These are phyloP conservation scores for Actias luna DNA, from an alignment of 2,888 invertebrate genomes.

Conservation along the genomic window DNA sequence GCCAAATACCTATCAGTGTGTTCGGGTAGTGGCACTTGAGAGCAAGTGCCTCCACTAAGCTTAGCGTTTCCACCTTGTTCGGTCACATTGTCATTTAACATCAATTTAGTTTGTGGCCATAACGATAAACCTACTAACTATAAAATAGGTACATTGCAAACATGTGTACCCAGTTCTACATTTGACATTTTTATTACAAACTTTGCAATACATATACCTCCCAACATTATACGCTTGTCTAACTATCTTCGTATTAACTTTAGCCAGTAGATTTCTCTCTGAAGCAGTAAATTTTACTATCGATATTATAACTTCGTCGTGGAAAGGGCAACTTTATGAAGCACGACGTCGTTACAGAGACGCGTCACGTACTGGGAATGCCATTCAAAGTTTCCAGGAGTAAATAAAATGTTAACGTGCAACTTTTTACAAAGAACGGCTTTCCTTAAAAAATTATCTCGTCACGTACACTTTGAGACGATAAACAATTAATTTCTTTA, in stretches of 20 bases:
- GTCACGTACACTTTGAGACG: slow-evolving; percentile 44
- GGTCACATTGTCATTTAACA: no score
- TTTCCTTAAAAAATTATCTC: slow-evolving; percentile 37
- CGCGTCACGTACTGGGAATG: slow-evolving; percentile 26
- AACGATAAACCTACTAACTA: no score
- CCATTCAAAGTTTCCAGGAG: slow-evolving; percentile 31
- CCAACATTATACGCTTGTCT: neutral
- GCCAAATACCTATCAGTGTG: no score
- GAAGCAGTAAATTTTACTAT: slow-evolving; percentile 2
- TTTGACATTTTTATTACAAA: no score
- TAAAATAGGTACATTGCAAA: no score
- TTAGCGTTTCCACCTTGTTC: no score
- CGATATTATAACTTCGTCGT: slow-evolving; percentile 6
- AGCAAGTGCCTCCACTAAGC: no score
- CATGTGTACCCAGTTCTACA: no score
- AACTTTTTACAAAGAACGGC: slow-evolving; percentile 25
- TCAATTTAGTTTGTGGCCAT: no score
- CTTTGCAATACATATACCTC: no score
- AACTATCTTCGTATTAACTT: neutral
- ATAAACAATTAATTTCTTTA: slow-evolving; percentile 67
- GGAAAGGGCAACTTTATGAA: slow-evolving; percentile 1
- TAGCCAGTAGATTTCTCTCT: neutral
- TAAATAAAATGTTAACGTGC: slow-evolving; percentile 24
- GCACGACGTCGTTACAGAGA: slow-evolving; percentile 12
- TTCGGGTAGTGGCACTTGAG: no score